These are phyloP conservation scores for Sphaeramia orbicularis DNA, from an alignment of 2,797 vertebrate species.

Conservation along the genomic window DNA sequence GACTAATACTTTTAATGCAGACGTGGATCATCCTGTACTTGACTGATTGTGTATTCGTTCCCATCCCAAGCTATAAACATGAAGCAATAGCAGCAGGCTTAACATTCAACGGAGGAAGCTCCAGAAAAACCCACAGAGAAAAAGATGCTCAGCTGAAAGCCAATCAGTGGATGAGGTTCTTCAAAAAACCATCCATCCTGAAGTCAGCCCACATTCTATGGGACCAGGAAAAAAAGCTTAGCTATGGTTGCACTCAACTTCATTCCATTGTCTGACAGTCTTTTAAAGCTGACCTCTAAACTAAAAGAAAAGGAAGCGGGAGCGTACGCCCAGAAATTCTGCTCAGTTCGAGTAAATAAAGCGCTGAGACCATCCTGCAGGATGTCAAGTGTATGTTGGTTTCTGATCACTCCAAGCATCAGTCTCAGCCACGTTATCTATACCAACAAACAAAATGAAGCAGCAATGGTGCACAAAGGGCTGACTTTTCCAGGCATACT, in stretches of 20 bases:
- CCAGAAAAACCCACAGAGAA: conserved; percentile 43
- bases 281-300: conserved; percentile 15
- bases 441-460: conserved; percentile 2
- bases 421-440: conserved; percentile 7
- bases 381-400: conserved; percentile 5
- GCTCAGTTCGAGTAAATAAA: conserved; percentile 18
- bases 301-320: conserved; percentile 3
- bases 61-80: conserved; percentile 36
- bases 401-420: conserved; percentile 4
- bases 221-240: neutral
- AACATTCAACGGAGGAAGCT: conserved; percentile 60
- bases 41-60: conserved; percentile 20
- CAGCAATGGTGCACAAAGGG: conserved; percentile 2
- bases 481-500: conserved; percentile 16
- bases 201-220: conserved; percentile 11
- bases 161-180: conserved; percentile 24
- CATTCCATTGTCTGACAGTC: conserved; percentile 15
- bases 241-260: conserved; percentile 22
- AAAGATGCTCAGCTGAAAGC: conserved; percentile 13
- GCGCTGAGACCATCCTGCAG: conserved; percentile 22
- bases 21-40: conserved; percentile 16
- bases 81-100: conserved; percentile 46
- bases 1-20: conserved; percentile 2
- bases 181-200: conserved; percentile 21
- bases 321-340: neutral